Evolutionary conservation across 2,888 invertebrate genomes (phyloP).

Genomic region (Corythucha ciliata): DNA sequence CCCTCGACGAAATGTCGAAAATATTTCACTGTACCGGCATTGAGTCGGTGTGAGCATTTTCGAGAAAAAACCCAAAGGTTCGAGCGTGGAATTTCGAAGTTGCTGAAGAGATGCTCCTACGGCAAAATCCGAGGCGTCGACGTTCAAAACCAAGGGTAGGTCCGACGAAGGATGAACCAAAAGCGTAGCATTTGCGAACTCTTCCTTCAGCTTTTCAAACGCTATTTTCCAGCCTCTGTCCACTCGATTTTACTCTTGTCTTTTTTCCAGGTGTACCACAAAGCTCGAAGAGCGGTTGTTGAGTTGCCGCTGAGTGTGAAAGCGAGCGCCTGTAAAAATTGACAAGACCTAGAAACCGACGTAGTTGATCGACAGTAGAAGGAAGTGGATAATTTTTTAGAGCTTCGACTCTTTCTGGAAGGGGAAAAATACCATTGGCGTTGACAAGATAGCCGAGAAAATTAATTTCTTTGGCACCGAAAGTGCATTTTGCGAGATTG

Average conservation of each 20-base stretch:
- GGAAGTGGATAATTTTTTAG: constrained; percentile 34
- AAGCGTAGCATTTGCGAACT: constrained; percentile 36
- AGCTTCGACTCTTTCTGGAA: constrained; percentile 37
- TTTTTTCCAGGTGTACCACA: constrained; percentile 1
- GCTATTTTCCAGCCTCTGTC: constrained; percentile 31
- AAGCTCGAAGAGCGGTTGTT: constrained; percentile 19
- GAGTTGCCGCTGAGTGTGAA: constrained; percentile 18
- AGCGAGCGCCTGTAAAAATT: constrained; percentile 29
- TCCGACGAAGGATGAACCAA: constrained; percentile 38
- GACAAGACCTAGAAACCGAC: constrained; percentile 28
- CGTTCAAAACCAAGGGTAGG: constrained; percentile 37
- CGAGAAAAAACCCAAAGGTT: constrained; percentile 24
- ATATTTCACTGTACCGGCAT: constrained; percentile 12
- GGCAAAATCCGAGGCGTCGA: constrained; percentile 41
- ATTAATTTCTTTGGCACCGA: constrained; percentile 30
- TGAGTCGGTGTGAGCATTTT: constrained; percentile 11
- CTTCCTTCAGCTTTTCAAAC: constrained; percentile 36
- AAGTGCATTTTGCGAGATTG: constrained; percentile 38
- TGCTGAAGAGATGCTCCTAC: constrained; percentile 41
- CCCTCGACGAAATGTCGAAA: constrained; percentile 30
- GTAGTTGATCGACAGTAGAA: constrained; percentile 20
- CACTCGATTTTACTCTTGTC: constrained; percentile 33
- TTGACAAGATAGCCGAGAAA: constrained; percentile 29
- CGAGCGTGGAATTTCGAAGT: constrained; percentile 14
- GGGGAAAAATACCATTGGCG: constrained; percentile 36